Evolutionary conservation across 2,888 invertebrate species (phyloP).

Genomic region (Pteria penguin): DNA sequence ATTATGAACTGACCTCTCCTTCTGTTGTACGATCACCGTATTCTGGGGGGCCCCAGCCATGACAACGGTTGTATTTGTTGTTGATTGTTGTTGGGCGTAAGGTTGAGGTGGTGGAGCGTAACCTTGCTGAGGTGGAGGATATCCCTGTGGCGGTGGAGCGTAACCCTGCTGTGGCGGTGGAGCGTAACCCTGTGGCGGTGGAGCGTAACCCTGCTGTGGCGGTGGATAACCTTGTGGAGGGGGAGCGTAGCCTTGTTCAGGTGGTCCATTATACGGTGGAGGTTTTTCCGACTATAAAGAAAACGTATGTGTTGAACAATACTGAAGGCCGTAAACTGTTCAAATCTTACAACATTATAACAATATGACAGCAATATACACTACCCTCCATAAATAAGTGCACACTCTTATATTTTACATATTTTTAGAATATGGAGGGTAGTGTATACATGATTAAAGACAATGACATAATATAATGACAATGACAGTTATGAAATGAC

Average conservation of each 20-base stretch:
- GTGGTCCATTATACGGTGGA: neutral
- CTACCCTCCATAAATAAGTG: no score
- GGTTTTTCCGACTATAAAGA: neutral
- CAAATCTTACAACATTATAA: no score
- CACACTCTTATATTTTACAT: no score
- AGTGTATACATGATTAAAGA: no score
- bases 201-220: neutral
- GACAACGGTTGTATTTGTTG: slow-evolving; percentile 16
- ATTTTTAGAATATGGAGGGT: no score
- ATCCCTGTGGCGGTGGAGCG: neutral
- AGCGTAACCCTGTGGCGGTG: slow-evolving; percentile 24
- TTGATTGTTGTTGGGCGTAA: slow-evolving; percentile 5
- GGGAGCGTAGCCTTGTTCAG: slow-evolving; percentile 18
- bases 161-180: slow-evolving; percentile 23
- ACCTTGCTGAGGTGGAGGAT: slow-evolving; percentile 21
- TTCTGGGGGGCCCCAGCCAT: slow-evolving; percentile 3
- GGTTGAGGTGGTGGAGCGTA: slow-evolving; percentile 7
- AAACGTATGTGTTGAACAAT: no score
- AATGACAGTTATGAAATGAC: no score
- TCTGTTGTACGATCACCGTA: slow-evolving; percentile 9
- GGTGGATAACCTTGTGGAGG: slow-evolving; percentile 21
- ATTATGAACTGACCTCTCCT: slow-evolving; percentile 16
- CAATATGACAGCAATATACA: no score
- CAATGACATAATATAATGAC: no score
- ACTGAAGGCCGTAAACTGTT: no score